A percentile compares a stretch with the other conserved stretches of the same genome.
Conservation (phyloP, 2,888 invertebrate genomes). For the Hipparchia semele region DNA sequence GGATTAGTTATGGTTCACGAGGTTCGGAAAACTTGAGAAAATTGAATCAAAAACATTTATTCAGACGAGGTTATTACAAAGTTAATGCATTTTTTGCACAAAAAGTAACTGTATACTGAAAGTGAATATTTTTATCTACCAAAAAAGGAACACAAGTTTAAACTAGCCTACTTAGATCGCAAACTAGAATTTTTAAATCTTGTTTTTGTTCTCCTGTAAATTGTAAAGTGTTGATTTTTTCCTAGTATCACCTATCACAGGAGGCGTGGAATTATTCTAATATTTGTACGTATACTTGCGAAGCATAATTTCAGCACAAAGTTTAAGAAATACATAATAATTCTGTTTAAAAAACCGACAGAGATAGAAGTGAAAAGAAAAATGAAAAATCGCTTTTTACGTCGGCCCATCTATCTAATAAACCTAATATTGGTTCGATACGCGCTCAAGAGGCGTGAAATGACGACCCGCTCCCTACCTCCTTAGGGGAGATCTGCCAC, state of each 20-base stretch:
- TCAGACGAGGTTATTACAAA: no score
- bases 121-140: no score
- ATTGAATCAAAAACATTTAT: constrained; percentile 14
- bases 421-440: constrained; percentile 81
- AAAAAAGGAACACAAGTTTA: no score
- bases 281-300: background rate
- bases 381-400: constrained; percentile 71
- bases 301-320: constrained; percentile 14
- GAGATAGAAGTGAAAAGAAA: constrained; percentile 58
- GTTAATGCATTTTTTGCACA: no score
- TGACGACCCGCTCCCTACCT: constrained; percentile 60
- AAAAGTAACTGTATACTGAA: no score
- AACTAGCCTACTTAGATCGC: no score
- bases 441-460: constrained; percentile 80
- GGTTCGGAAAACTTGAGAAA: constrained; percentile 34
- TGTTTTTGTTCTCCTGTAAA: no score
- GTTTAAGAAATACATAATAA: constrained; percentile 38
- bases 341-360: constrained; percentile 42
- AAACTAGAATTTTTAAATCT: no score
- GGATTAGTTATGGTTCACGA: constrained; percentile 25
- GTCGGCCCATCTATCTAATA: constrained; percentile 77
- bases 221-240: no score
- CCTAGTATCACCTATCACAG: no score
- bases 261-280: background rate
- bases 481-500: constrained; percentile 50